Percentiles rank a stretch among this genome's conserved stretches.
These are phyloP conservation scores for Epiblema foenella DNA, from an alignment of 2,888 invertebrate genomes.

Conservation along the genomic window DNA sequence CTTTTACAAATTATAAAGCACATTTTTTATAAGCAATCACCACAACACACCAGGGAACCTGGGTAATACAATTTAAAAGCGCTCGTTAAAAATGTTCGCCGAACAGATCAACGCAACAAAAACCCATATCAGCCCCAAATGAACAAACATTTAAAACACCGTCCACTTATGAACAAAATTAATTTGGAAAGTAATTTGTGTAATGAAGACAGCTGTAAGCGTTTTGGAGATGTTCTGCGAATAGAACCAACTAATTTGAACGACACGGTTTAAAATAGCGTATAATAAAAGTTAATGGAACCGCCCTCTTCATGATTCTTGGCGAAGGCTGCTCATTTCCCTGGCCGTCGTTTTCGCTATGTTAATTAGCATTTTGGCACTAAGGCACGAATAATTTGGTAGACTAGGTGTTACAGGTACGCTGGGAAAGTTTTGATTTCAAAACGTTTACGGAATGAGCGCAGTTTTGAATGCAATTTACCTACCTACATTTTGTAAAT, in stretches of 20 bases:
- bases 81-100: constrained; percentile 2
- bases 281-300: constrained; percentile 83
- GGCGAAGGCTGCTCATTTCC: constrained; percentile 78
- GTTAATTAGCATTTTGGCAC: constrained; percentile 83
- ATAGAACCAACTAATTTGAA: constrained; percentile 82
- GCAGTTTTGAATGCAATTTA: constrained; percentile 39
- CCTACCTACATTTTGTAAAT: constrained; percentile 33
- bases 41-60: constrained; percentile 11
- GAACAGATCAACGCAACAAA: constrained; percentile 23
- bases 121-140: constrained; percentile 30
- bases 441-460: constrained; percentile 41
- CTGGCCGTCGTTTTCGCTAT: constrained; percentile 70
- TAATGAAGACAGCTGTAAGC: constrained; percentile 65
- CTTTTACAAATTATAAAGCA: background rate
- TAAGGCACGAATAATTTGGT: constrained; percentile 76
- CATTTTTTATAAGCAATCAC: constrained; percentile 1
- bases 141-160: constrained; percentile 48
- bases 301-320: constrained; percentile 79
- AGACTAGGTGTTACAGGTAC: constrained; percentile 55
- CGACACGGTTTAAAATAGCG: constrained; percentile 79
- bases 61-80: constrained; percentile 15
- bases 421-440: constrained; percentile 43
- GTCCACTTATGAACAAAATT: constrained; percentile 62
- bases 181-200: constrained; percentile 65
- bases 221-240: constrained; percentile 70